Base-by-base conservation (phyloP, 2,888 invertebrate species). In the Rhamnusium bicolor region DNA sequence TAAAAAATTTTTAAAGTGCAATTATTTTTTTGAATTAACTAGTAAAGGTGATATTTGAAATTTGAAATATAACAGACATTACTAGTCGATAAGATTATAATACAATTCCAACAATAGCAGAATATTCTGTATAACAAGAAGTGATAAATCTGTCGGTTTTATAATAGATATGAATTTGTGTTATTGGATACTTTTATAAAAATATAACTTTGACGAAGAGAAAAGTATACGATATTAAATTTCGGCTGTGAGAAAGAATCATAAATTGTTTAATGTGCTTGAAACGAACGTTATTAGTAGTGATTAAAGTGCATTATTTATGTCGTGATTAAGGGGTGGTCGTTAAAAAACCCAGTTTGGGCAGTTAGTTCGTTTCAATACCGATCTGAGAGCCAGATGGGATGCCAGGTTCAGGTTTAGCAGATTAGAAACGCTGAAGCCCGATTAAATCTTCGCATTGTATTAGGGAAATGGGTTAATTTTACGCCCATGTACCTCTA, bases 391-490 rank as follows among this genome's bases (percentile, higher is more conserved):
- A 68, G 69, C 76, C 76, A 76, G 74, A 76, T 76, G 72, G 76
- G 71, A 76, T 65, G 76, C 76, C 76, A 76, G 74, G 71, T 74
- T 71, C 76, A 76, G 74, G 76, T 74, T 76, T 72, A 74, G 70
- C 74, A 79, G 81, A 83, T 83, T 82, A 83, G 80, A 78, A 79
- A 76, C 76, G 76, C 79, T 77, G 75, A 79, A 82, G 75, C 81
- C 81, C 83, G 86, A 87, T 86, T 87, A 86, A 86, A 86, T 85
- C 86, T 83, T 78, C 79, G 85, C 86, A 85, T 86, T 85, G 86
- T 86, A 82, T 83, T 83, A 84, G 85, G 85, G 86, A 87, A 87
- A 87, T 87, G 85, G 87, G 87, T 87, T 87, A 87, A 87, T 88
- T 88, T 88, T 87, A 84, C 86, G 86, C 85, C 86, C 86, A 85